Conservation (phyloP, 2,888 invertebrate species). For the Cheilosia soror region DNA sequence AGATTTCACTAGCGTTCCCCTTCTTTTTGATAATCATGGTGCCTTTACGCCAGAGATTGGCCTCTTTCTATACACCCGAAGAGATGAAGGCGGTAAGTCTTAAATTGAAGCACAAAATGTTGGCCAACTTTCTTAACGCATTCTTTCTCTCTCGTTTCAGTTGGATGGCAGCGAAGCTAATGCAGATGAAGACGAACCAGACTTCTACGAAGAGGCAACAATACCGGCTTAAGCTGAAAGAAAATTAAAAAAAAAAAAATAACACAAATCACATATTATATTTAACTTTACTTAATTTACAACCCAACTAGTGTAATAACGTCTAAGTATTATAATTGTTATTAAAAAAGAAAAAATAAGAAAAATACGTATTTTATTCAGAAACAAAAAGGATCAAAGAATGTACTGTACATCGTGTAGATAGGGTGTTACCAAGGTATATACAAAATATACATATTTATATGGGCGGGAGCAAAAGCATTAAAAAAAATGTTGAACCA, state of each 20-base stretch:
- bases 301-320: slow-evolving; percentile 56
- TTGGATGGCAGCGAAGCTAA: slow-evolving; percentile 94
- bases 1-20: slow-evolving; percentile 95
- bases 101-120: neutral
- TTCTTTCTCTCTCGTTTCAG: slow-evolving; percentile 83
- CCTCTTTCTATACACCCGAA: slow-evolving; percentile 89
- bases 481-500: slow-evolving; percentile 27
- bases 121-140: neutral
- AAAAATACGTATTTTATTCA: slow-evolving; percentile 45
- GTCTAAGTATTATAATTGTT: slow-evolving; percentile 72
- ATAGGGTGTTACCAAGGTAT: slow-evolving; percentile 63
- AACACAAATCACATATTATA: slow-evolving; percentile 14
- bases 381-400: slow-evolving; percentile 49
- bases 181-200: slow-evolving; percentile 94
- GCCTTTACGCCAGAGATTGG: slow-evolving; percentile 91
- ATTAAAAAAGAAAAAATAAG: slow-evolving; percentile 43
- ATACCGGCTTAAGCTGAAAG: slow-evolving; percentile 87
- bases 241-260: neutral
- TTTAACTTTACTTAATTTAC: slow-evolving; percentile 39
- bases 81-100: slow-evolving; percentile 92
- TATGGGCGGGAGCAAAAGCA: slow-evolving; percentile 57
- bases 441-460: slow-evolving; percentile 42
- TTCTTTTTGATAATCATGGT: slow-evolving; percentile 97
- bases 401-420: slow-evolving; percentile 58
- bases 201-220: slow-evolving; percentile 96